Base-by-base conservation (phyloP, 2,888 invertebrate genomes). In the Tuberolachnus salignus region DNA sequence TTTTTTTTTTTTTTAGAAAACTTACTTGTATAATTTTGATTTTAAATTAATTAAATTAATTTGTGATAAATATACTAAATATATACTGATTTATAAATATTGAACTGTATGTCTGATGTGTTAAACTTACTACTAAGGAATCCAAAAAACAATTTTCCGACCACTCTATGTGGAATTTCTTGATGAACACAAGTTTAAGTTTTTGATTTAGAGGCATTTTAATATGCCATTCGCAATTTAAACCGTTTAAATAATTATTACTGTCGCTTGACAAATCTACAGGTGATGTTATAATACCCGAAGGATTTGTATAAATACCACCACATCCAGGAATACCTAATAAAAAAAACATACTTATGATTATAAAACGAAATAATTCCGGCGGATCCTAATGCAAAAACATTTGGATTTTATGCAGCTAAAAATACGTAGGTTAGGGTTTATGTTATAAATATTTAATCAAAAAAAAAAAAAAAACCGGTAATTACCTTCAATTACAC, bases 181-280 rank as follows among this genome's bases (percentile, higher is more conserved):
- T 85, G 85, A 95, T 92, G 1, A 88, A 86, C 34, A 19, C 13
- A 14, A 95, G 84, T 82, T 87, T 87, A 55, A 96, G 88, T 83
- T 89, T 89, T 66, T 91, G 90, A 2, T 89, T 88, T 0, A 85
- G 83, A 0, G 89, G 88, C 55, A 92, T 87, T 82, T 89, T 89
- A 82, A 97, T 93, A 83, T 91, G 88, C 88, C 95, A 97, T 83
- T 94, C 94, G 84, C 97, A 97, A 67, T 89, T 85, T 71, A 91
- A 84, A 81, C 90, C 88, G 14, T 69, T 34, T 26, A 67, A 16
- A 49, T 78, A 67, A n/a, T 42, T n/a, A 19, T 19, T 69, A 67
- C 8, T 59, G 13, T 69, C 67, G 21, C 49, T 69, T 1, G 26
- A 11, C 14, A 66, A 44, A 34, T 78, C 66, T 19, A 46, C 19